Evolutionary conservation across 2,888 invertebrate species (phyloP).

Genomic region (Spisula solida): DNA sequence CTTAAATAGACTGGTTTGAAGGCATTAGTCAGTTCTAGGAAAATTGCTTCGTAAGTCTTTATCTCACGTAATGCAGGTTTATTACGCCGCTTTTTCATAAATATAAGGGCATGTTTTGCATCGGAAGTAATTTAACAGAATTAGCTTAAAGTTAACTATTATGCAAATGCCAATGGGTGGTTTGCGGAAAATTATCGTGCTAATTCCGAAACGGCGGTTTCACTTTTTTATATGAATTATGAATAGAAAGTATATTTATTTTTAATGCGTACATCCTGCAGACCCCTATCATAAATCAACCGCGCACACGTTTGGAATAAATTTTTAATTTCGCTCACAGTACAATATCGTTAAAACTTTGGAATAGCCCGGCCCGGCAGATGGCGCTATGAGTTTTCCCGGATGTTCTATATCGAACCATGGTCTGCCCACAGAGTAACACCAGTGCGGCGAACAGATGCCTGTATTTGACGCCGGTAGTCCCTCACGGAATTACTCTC

Average conservation of each 20-base stretch:
- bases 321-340: slow-evolving; percentile 18
- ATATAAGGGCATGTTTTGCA: neutral
- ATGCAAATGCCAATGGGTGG: neutral
- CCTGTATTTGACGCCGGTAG: slow-evolving; percentile 63
- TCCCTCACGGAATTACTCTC: slow-evolving; percentile 62
- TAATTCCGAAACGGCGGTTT: neutral
- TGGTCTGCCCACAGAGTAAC: slow-evolving; percentile 38
- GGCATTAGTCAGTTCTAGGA: neutral
- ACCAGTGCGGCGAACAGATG: slow-evolving; percentile 59
- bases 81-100: neutral
- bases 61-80: neutral
- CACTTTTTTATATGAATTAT: neutral
- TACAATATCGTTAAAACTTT: slow-evolving; percentile 12
- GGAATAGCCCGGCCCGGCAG: slow-evolving; percentile 45
- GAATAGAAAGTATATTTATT: slow-evolving; percentile 17
- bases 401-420: slow-evolving; percentile 55
- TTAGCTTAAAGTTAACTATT: neutral
- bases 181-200: neutral
- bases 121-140: neutral
- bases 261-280: slow-evolving; percentile 29
- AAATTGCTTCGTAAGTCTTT: neutral
- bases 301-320: slow-evolving; percentile 24
- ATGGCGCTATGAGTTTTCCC: slow-evolving; percentile 48
- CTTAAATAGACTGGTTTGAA: neutral
- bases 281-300: neutral